Conservation (phyloP, 2,888 invertebrate species). For the Sabatieria punctata region DNA sequence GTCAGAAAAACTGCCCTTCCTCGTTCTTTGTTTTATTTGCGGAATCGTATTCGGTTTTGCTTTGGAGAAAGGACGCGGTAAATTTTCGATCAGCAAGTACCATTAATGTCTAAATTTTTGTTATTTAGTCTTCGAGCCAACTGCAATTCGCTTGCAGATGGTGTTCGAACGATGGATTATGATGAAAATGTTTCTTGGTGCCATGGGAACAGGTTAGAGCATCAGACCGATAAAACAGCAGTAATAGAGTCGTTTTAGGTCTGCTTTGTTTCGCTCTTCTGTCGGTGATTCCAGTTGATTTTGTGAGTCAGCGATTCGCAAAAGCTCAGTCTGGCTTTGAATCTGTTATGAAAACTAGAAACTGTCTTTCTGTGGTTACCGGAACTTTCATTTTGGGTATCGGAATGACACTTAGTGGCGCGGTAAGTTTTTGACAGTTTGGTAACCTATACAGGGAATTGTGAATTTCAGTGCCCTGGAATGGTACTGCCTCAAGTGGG, state of each 20-base stretch:
- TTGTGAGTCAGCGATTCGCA: background rate
- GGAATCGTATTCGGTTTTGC: constrained; percentile 5
- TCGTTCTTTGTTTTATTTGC: too few species aligned
- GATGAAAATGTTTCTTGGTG: constrained; percentile 2
- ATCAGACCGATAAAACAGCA: too few species aligned
- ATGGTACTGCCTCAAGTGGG: constrained; percentile 3
- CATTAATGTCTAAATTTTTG: background rate
- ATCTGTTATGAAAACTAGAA: background rate
- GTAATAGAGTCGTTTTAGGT: too few species aligned
- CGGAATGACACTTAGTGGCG: background rate
- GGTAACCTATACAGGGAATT: background rate
- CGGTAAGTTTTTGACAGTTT: background rate
- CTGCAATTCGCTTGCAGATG: background rate
- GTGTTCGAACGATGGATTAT: constrained; percentile 1
- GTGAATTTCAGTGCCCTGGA: constrained; percentile 1
- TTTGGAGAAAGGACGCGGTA: constrained; percentile 6
- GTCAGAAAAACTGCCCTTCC: too few species aligned
- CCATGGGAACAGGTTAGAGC: background rate
- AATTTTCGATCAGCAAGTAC: background rate
- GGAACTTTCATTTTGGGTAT: background rate
- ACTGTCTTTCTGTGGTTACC: background rate
- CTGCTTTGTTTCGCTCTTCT: background rate
- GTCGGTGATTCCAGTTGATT: background rate
- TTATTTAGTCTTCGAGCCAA: constrained; percentile 1
- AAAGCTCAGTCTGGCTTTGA: background rate